phyloP scores from a whole-genome alignment of 2,113 vertebrate genomes.

The Heliornis fulica region DNA sequence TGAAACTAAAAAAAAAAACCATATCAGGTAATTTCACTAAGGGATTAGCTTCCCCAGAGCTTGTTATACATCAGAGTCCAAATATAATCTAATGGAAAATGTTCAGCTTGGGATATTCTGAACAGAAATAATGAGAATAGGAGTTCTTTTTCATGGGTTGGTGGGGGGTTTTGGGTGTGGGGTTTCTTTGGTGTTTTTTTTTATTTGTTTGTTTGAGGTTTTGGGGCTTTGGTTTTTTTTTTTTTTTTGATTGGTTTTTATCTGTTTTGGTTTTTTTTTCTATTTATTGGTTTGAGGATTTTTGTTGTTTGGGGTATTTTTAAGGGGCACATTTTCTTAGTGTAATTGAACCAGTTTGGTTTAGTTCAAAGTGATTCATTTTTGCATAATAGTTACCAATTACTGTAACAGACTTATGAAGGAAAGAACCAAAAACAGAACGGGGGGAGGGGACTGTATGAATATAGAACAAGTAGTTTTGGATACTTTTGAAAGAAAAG shows the following conservation, averaged over 20 bases:
- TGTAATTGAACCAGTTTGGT: background rate
- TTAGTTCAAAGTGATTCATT: background rate
- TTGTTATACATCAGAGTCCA: background rate
- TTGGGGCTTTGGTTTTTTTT: no score
- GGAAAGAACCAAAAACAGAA: background rate
- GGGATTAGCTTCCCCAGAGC: background rate
- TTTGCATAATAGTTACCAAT: background rate
- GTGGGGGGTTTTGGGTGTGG: no score
- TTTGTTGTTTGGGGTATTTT: background rate
- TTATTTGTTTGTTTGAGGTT: no score
- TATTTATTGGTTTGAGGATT: background rate
- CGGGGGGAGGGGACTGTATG: background rate
- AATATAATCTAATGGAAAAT: background rate
- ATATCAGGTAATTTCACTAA: background rate
- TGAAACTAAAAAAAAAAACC: background rate
- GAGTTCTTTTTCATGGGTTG: no score
- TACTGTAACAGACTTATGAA: background rate
- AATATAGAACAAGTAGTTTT: background rate
- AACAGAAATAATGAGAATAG: background rate
- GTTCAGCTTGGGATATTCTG: background rate
- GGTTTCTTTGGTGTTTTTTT: no score
- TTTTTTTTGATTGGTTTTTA: no score
- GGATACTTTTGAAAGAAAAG: background rate
- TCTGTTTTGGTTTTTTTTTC: no score
- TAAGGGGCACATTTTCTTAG: background rate